Base-by-base conservation (phyloP, 1,140 invertebrate genomes). In the Diorhabda elongata region DNA sequence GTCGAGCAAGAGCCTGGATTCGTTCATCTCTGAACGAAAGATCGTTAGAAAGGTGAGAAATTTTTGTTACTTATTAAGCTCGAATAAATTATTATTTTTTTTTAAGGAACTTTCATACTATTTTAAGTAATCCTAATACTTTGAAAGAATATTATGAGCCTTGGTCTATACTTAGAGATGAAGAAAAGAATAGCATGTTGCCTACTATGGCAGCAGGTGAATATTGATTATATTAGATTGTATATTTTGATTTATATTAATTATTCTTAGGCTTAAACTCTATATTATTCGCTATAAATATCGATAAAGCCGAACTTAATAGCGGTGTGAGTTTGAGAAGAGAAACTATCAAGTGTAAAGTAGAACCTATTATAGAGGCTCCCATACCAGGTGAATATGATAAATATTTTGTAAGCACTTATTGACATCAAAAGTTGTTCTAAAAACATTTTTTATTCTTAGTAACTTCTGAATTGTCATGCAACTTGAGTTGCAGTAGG, bases 281-380 rank as follows among this genome's bases (percentile, higher is more conserved):
- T 56, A 91, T 97, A 78, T 85, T 96, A 72, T 97, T 97, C 85
- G 95, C 95, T 42, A 90, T 97, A 76, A 92, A 88, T 76, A 92
- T 96, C 73, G 94, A 97, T 80, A 93, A 92, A 82, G 82, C 87
- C 66, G 91, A 92, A 79, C 83, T 96, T 57, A 93, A 96, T 83
- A 73, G 70, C 69, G 77, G 77, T 0, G 69, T 77, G 4, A 72
- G 66, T 8, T 68, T 44, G 2, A 71, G 76, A 67, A 70, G 75
- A 52, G 67, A 71, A 58, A 73, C 69, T 71, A 63, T 73, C 6
- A 69, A 74, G 4, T 67, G 67, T 3, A 79, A 75, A 63, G 76
- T 76, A 9, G 84, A 85, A 68, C 83, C 83, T 3, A 79, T 85
- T 52, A 84, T 85, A 64, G 79, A 80, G 75, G 79, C 81, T 5